Percentiles rank a stretch among this genome's conserved stretches.
phyloP scores from a whole-genome alignment of 2,113 vertebrate genomes.

The Austrofundulus limnaeus region DNA sequence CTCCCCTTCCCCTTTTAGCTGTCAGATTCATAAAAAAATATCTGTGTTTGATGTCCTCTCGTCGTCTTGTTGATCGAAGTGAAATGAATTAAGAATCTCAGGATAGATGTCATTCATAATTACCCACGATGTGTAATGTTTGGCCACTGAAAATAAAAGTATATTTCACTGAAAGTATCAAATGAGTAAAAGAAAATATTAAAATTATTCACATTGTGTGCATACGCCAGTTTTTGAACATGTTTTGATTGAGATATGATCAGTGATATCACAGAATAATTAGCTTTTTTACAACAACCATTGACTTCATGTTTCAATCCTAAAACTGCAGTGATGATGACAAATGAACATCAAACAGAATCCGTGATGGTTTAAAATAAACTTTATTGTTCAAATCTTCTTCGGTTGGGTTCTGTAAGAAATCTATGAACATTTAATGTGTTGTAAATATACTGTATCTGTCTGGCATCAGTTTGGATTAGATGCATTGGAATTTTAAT shows the following conservation, averaged over 20 bases:
- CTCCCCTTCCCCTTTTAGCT: conserved; percentile 10
- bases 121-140: conserved; percentile 49
- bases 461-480: not conserved
- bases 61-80: conserved; percentile 48
- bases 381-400: not conserved
- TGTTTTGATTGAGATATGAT: conserved; percentile 13
- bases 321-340: conserved; percentile 37
- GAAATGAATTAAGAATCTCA: conserved; percentile 76
- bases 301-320: conserved; percentile 27
- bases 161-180: conserved; percentile 36
- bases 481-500: not conserved
- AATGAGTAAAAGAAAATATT: conserved; percentile 21
- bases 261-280: not conserved
- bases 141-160: conserved; percentile 39
- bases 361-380: not conserved
- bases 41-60: conserved; percentile 41
- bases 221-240: conserved; percentile 19
- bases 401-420: not conserved
- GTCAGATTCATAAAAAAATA: conserved; percentile 26
- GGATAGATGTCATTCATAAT: conserved; percentile 71
- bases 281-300: conserved; percentile 34
- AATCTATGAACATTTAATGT: not conserved
- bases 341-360: not conserved
- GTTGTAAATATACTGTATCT: not conserved
- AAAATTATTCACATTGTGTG: conserved; percentile 5